Evolutionary conservation across 2,797 vertebrate species (phyloP).

Genomic region (Enteromius trimaculatus): DNA sequence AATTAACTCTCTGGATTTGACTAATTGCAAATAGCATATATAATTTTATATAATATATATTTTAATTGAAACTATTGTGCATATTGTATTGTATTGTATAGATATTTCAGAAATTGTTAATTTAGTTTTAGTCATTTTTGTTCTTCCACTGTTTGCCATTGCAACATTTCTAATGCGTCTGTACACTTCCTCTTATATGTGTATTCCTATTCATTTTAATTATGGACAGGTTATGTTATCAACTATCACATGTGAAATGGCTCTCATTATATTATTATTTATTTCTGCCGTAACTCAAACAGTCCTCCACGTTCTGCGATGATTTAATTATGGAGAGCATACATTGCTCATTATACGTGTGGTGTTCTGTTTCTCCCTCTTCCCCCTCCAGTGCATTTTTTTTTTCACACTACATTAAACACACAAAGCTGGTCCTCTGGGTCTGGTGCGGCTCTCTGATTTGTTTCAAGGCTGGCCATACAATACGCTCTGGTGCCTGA

Average conservation of each 20-base stretch:
- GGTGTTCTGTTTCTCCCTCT: slow-evolving; percentile 39
- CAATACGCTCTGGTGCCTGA: slow-evolving; percentile 67
- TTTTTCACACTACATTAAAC: slow-evolving; percentile 57
- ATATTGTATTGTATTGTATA: no score
- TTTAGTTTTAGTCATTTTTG: no score
- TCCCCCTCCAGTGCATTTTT: slow-evolving; percentile 41
- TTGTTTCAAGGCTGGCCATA: slow-evolving; percentile 64
- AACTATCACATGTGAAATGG: not conserved
- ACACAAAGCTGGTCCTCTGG: slow-evolving; percentile 57
- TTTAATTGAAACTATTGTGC: no score
- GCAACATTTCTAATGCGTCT: not conserved
- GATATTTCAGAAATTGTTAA: no score
- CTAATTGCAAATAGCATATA: no score
- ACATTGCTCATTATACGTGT: slow-evolving; percentile 40
- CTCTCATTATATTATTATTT: not conserved
- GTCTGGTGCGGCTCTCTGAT: slow-evolving; percentile 65
- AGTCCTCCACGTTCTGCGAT: not conserved
- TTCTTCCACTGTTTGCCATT: not conserved
- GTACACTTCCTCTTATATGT: not conserved
- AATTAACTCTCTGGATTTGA: no score
- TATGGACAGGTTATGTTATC: not conserved
- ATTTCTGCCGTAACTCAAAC: not conserved
- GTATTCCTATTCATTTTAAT: not conserved
- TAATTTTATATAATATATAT: no score
- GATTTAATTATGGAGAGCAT: slow-evolving; percentile 37